Evolutionary conservation across 2,797 vertebrate genomes (phyloP), one percentile per base, ranked within the genome.

Genomic region (Orientallactaga sibirica): DNA sequence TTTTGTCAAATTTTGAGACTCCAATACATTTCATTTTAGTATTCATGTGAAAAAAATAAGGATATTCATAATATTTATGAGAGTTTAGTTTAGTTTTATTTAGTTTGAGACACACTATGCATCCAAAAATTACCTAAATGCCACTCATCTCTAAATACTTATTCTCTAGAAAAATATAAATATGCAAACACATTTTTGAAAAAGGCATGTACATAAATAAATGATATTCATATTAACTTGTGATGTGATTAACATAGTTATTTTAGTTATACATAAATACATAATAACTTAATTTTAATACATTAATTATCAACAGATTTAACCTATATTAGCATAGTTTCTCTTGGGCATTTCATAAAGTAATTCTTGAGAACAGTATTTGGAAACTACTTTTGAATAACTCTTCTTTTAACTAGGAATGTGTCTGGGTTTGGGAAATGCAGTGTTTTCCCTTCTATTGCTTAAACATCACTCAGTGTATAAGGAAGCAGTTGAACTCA

Each of bases 391-490:
- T 58, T 58, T 58, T 58, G 70, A 64, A 64, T 24, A 64, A 24
- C 62, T 11, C 4, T 5, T 20, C 37, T 15, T 67, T 66, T 79
- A 19, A 71, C 29, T 61, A 5, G 37, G 33, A 78, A 88, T 58
- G 15, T 1, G 1, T 41, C 19, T 77, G 83, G 77, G 58, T 83
- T 61, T 66, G 61, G 27, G 86, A 91, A 16, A 79, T 41, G 74
- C 83, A 84, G 68, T 86, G 73, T 43, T 86, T 95, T 80, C 29
- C 33, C 5, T 76, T 87, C 55, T 75, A 10, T 75, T 88, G 41
- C 48, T 64, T 66, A 90, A 52, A 71, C 22, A 67, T 86, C 41
- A 58, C n/a, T 1, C 2, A 79, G 62, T 82, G 4, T 11, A 76
- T 29, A 24, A n/a, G 24, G 41, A 82, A 78, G 27, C 62, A 82